Base-by-base conservation (phyloP, 2,113 vertebrate genomes). In the Zosterops hypoxanthus region DNA sequence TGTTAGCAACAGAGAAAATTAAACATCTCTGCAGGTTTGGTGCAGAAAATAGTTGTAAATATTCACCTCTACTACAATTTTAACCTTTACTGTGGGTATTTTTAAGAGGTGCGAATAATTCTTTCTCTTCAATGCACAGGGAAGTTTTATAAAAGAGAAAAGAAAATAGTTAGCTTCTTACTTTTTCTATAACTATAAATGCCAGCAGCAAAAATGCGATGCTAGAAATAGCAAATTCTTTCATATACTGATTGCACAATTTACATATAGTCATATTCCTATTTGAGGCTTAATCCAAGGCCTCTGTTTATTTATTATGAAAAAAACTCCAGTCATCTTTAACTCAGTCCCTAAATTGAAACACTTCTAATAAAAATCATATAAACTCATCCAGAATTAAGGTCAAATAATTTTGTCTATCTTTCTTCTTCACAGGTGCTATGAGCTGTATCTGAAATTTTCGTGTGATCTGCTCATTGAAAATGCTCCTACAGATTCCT, bases 1-100 rank as follows among this genome's bases (percentile, higher is more conserved):
- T 93, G 29, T n/a, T 92, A 86, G 24, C 75, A 94, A 76, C 50
- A 94, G 57, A 70, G 70, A 79, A 95, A 89, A 70, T 89, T 55
- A 93, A 97, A 92, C 47, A 82, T 53, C 50, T 95, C 71, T 60
- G 39, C 52, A 87, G 23, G 49, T 91, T 66, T 63, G 31, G 28
- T 91, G 41, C 8, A 92, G 60, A 87, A 91, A 97, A 72, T 69
- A 90, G 82, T 82, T 95, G 29, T 61, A 84, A 86, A 52, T 93
- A 90, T 86, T 79, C 91, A 61, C 10, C 19, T 93, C 66, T 80
- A 29, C 29, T 41, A 47, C 50, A 68, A 49, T 28, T 70, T 77
- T 70, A 82, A 63, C 34, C 63, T 77, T 6, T 46, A 34, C 8
- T 47, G 36, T 80, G n/a, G 20, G 20, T 82, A 65, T 63, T 73